Evolutionary conservation across 2,888 invertebrate genomes (phyloP), one percentile per base, ranked within the genome.

Genomic region (Heliconius sara): DNA sequence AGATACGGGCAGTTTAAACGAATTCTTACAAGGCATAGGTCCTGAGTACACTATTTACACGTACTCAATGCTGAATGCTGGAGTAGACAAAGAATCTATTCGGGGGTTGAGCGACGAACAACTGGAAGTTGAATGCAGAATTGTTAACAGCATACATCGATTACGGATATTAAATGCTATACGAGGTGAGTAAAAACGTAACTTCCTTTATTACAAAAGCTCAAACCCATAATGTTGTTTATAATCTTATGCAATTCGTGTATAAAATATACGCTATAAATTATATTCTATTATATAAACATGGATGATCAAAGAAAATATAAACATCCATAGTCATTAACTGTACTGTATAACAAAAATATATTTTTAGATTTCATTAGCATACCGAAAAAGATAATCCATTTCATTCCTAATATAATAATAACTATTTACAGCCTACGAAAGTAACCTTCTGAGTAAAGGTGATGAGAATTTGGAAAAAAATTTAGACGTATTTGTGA

Each of bases 401-500:
- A 52, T 39, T 43, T 25, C 22, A 34, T 34, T 73, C 9, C 25
- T 34, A 60, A 34, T 13, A 34, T 25, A n/a, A 60, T 22, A 71
- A 57, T 73, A 73, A 73, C 16, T 9, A 57, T 73, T 94, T 93
- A 77, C 93, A 96, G 96, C 95, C 83, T 95, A 96, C 86, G 97
- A 97, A 90, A 97, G 96, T 87, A 96, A 96, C 76, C 89, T 97
- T 83, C 96, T 96, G 22, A 96, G 95, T 86, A 96, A 97, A 81
- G 97, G 96, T 70, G 97, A 97, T 88, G 98, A 98, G 86, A 97
- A 96, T 85, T 96, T 97, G 89, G 98, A 98, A 88, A 99, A 99
- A 91, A 98, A 97, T 74, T 96, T 99, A 85, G 99, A 99, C 91
- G 99, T 99, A 0, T 99, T 99, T 93, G 99, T 99, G 85, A 99